These are phyloP conservation scores for Lithobates pipiens DNA, from an alignment of 2,797 vertebrate genomes.

Conservation along the genomic window DNA sequence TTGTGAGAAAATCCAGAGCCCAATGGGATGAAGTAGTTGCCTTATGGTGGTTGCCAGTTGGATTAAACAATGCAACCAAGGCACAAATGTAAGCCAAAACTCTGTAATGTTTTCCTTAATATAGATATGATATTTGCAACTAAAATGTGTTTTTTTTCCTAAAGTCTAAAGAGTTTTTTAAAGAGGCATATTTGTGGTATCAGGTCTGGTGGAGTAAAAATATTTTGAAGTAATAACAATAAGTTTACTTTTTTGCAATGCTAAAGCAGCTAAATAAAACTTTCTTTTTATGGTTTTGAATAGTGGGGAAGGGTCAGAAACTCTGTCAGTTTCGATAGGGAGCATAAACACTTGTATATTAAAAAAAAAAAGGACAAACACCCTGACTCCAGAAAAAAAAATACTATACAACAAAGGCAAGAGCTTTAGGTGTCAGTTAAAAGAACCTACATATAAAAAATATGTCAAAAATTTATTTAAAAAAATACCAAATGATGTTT, in stretches of 20 bases:
- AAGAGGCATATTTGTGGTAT: constrained; percentile 21
- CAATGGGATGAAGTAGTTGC: constrained; percentile 17
- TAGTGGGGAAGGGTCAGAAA: no score
- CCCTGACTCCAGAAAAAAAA: no score
- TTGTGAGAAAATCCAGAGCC: constrained; percentile 8
- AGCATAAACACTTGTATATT: no score
- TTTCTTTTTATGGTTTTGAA: no score
- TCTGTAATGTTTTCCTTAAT: constrained; percentile 22
- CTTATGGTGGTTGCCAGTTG: constrained; percentile 23
- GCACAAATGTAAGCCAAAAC: background rate
- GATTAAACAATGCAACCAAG: constrained; percentile 24
- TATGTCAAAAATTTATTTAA: no score
- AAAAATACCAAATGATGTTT: no score
- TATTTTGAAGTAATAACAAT: background rate
- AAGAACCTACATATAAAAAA: no score
- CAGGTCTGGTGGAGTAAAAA: background rate
- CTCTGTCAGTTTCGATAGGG: no score
- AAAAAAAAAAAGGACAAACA: no score
- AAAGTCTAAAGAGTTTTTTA: background rate
- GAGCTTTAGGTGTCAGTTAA: no score
- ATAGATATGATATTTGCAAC: constrained; percentile 14
- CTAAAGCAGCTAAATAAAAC: background rate
- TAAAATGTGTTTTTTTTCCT: constrained; percentile 19
- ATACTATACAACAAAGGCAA: no score
- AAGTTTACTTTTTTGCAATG: background rate